These are phyloP conservation scores for Emmelina monodactyla DNA, from an alignment of 2,888 invertebrate genomes.

Conservation along the genomic window DNA sequence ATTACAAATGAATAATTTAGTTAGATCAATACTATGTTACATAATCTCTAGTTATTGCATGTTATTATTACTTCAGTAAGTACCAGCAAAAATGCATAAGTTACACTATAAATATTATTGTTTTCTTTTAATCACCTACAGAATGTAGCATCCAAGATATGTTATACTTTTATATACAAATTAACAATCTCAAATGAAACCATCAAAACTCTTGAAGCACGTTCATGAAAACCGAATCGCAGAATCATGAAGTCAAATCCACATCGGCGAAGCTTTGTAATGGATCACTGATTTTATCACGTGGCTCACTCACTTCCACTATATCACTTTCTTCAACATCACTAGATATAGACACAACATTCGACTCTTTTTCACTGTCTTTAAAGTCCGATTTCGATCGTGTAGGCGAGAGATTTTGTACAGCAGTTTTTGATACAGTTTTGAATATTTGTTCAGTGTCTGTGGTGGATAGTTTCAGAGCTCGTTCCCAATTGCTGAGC, in stretches of 20 bases:
- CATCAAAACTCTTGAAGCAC: constrained; percentile 23
- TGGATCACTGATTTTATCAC: constrained; percentile 27
- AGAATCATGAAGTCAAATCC: constrained; percentile 41
- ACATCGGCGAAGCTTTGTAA: constrained; percentile 38
- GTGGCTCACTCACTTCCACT: constrained; percentile 5
- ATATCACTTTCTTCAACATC: constrained; percentile 3
- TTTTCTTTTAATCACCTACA: no score
- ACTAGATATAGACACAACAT: constrained; percentile 4
- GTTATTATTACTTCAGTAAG: no score
- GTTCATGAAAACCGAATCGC: constrained; percentile 28
- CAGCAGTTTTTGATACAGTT: constrained; percentile 47
- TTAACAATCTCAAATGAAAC: no score
- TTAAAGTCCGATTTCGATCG: constrained; percentile 23
- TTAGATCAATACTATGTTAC: no score
- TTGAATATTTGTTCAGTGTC: constrained; percentile 36
- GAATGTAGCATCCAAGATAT: no score
- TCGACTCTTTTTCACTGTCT: constrained; percentile 6
- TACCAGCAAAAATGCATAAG: no score
- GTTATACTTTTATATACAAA: no score
- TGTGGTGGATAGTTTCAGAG: constrained; percentile 33
- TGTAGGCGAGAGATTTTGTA: constrained; percentile 42
- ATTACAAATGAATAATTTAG: no score
- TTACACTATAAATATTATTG: no score
- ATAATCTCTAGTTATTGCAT: no score
- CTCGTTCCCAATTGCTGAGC: constrained; percentile 40